Base-by-base conservation (phyloP, 1,140 invertebrate genomes). In the Drosophila kanapiae region DNA sequence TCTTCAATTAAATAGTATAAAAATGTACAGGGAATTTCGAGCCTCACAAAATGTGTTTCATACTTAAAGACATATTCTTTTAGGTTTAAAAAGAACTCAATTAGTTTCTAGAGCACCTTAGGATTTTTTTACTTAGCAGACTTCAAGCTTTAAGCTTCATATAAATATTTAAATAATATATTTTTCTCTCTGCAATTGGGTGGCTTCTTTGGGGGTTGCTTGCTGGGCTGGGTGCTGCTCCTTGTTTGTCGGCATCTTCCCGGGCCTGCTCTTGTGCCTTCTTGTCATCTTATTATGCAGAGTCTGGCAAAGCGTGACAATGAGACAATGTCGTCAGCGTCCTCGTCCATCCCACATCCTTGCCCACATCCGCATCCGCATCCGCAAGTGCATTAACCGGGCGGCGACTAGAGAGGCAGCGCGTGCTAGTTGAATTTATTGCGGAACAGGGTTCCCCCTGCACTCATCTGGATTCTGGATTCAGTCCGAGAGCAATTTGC, bases 401-500 rank as follows among this genome's bases (percentile, higher is more conserved):
- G 67, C 53, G 69, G 65, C 64, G 64, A 67, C 76, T 74, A 60
- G 45, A 67, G 59, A 63, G 67, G 58, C 68, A 62, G 74, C 67
- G 76, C 76, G 84, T 88, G 83, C 83, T 80, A 80, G 80, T 80
- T 83, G 77, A 87, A 85, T 88, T 88, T 88, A 85, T 88, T 80
- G 71, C 78, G 57, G 27, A 42, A 23, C 47, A 37, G 48, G 29
- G 40, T 37, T 4, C 49, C 49, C 38, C 40, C n/a, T n/a, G 18
- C 40, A 11, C 40, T n/a, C 71, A 23, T 59, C 57, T 42, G 40
- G 45, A 45, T 60, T 64, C 68, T 40, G 23, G 54, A 40, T 56
- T 23, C 49, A 43, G 80, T 72, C 80, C 80, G 58, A 88, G 71
- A 87, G 80, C 85, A 88, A 88, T 88, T 88, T 88, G 85, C 85